Evolutionary conservation across 2,797 vertebrate species (phyloP).

Genomic region (Benthosema pterotum): DNA sequence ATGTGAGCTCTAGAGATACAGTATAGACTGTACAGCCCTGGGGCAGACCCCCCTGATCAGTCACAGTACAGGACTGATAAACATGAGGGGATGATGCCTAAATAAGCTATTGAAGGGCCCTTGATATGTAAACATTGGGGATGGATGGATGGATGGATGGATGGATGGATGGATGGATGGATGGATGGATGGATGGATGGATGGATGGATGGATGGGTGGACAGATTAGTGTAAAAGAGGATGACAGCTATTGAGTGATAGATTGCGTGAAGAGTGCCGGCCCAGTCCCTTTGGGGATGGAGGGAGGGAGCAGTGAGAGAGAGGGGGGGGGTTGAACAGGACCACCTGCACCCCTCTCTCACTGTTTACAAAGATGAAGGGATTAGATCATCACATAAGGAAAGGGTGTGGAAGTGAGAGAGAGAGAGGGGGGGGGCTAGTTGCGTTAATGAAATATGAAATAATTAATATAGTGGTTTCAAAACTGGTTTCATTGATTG

Average conservation of each 20-base stretch:
- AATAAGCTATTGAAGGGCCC: too few relatives aligned
- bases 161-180: conserved; percentile 28
- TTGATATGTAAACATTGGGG: neutral
- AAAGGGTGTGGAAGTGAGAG: conserved; percentile 5
- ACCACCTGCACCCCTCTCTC: conserved; percentile 65
- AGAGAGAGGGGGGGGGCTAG: neutral
- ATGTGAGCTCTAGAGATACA: too few relatives aligned
- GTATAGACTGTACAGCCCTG: too few relatives aligned
- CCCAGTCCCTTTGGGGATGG: conserved; percentile 53
- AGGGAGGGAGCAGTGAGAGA: conserved; percentile 26
- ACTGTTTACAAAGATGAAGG: conserved; percentile 23
- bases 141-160: conserved; percentile 15
- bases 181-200: neutral
- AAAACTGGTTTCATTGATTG: too few relatives aligned
- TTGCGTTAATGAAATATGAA: too few relatives aligned
- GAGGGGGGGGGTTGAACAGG: neutral
- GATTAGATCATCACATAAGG: conserved; percentile 46
- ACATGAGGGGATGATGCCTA: too few relatives aligned
- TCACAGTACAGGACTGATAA: too few relatives aligned
- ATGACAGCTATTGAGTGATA: conserved; percentile 62
- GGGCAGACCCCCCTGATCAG: too few relatives aligned
- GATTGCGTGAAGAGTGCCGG: conserved; percentile 30
- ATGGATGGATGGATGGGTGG: conserved; percentile 23
- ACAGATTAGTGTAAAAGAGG: conserved; percentile 7
- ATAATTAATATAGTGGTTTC: too few relatives aligned